Evolutionary conservation across 2,888 invertebrate genomes (phyloP).

Genomic region (Stenodema calcarata): DNA sequence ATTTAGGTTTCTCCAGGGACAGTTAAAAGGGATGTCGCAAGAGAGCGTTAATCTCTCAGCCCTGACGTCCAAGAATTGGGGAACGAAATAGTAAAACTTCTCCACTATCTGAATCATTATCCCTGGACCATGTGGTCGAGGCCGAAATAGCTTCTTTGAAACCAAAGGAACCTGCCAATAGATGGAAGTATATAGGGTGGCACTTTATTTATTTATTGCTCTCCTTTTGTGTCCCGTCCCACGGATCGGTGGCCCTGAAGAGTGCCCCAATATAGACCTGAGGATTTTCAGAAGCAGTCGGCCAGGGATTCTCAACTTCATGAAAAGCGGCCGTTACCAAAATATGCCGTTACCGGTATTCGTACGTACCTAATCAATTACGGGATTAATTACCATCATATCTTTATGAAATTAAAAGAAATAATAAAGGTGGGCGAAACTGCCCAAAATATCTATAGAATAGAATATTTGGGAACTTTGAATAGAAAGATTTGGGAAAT

Average conservation of each 20-base stretch:
- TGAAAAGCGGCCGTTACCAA: background rate
- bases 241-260: background rate
- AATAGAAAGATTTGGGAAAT: too few relatives aligned
- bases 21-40: background rate
- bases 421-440: too few relatives aligned
- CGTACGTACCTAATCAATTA: too few relatives aligned
- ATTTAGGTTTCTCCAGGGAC: background rate
- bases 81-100: constrained; percentile 23
- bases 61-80: constrained; percentile 6
- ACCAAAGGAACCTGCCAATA: constrained; percentile 19
- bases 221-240: background rate
- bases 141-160: constrained; percentile 34
- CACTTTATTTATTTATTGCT: constrained; percentile 26
- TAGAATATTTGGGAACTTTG: too few relatives aligned
- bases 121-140: background rate
- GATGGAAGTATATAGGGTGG: constrained; percentile 19
- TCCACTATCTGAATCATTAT: constrained; percentile 37
- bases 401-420: too few relatives aligned
- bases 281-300: background rate
- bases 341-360: background rate
- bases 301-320: background rate
- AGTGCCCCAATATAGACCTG: background rate
- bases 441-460: too few relatives aligned
- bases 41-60: constrained; percentile 15
- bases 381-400: too few relatives aligned